Base-by-base conservation (phyloP, 2,113 vertebrate genomes). In the chimpanzee (Pan troglodytes) region DNA sequence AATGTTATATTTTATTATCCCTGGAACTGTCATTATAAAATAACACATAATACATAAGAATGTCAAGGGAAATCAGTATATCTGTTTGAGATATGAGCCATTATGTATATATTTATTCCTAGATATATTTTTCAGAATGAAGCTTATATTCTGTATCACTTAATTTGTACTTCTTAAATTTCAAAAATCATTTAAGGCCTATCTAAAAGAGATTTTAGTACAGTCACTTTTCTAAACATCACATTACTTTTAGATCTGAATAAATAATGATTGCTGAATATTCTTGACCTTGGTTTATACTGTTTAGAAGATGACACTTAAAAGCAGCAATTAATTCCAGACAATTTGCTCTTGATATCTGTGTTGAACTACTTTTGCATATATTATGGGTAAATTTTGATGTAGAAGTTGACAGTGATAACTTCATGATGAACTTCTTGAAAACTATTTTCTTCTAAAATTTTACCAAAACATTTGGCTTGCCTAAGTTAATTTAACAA, bases 71-170 rank as follows among this genome's bases (percentile, higher is more conserved):
- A 90, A 94, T 90, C 55, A 75, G 8, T 90, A 35, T 68, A 81
- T 87, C 12, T 92, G 48, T 81, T 68, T 94, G 40, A 94, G 23
- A 20, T 87, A 27, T 32, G 83, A 84, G n/a, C 27, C 38, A 91
- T 67, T 52, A 68, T 89, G 13, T 92, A 23, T 64, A 25, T 94
- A 87, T 64, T 79, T 83, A 76, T 93, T 94, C 30, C 59, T 72
- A 35, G 40, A 57, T 40, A 95, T 76, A 59, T 82, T 94, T 93
- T 97, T 75, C 27, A 89, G 75, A 83, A 95, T 95, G 20, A 93
- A 90, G 70, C 30, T 75, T 93, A 64, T 72, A 80, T 43, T 88
- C 23, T 76, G 5, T 86, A 78, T 94, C 73, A 52, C 38, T 94
- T 83, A 86, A 27, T 93, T 88, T 88, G 25, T 68, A 72, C 50